Base-by-base conservation (phyloP, 2,888 invertebrate genomes). In the Cataglyphis livida region DNA sequence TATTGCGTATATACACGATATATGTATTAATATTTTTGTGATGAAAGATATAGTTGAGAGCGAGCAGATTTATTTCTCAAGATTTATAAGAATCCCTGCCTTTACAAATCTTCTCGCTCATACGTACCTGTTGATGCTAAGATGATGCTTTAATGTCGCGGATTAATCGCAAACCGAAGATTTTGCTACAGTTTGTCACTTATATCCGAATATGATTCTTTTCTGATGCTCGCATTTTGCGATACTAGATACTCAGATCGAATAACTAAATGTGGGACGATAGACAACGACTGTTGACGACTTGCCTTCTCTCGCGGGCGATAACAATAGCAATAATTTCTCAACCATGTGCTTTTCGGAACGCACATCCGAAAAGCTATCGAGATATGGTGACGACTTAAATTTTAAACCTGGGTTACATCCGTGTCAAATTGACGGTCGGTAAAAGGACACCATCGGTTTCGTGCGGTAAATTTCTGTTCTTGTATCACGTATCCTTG, bases 401-500 rank as follows among this genome's bases (percentile, higher is more conserved):
- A 78, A 35, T 21, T 57, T 79, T 57, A 38, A 73, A 51, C 18
- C 51, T 3, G 41, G n/a, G 41, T 81, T 71, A 51, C n/a, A 32
- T 28, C 25, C 75, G 62, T 57, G 41, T 83, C 61, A 81, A 86
- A 81, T 75, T 84, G 82, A 64, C 87, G 51, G 85, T 87, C 87
- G 87, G 87, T 87, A 87, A 87, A 82, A 84, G 85, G 82, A 87
- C 70, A 76, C n/a, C 64, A 28, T 28, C 28, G 75, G 75, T 81
- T 83, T 71, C 66, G 61, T 38, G 78, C 71, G 85, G 82, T 85
- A 82, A 87, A 65, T 73, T 41, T 73, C 75, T 59, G 51, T 66
- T 64, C 54, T 71, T 44, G 64, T 74, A 70, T 82, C 61, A 59
- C 48, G 38, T 38, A 48, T 73, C 48, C 64, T 74, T 61, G 25